phyloP scores from a whole-genome alignment of 1,140 invertebrate species.

The Homalodisca vitripennis region DNA sequence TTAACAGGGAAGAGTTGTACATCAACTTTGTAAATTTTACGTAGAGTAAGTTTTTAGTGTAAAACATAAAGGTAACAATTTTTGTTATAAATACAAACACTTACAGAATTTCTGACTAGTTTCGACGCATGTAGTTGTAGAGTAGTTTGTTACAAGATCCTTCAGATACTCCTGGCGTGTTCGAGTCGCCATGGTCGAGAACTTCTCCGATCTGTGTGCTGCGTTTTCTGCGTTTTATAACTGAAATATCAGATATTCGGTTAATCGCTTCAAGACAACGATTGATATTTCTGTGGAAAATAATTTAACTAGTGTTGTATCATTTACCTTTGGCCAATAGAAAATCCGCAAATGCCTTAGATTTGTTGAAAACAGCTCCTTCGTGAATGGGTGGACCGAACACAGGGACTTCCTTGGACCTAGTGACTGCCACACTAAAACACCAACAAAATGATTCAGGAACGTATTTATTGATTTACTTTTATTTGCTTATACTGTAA shows the following conservation, averaged over 20 bases:
- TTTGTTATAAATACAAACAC: too few relatives aligned
- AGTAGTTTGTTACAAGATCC: conserved; percentile 84
- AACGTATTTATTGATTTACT: too few relatives aligned
- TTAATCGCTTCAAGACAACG: too few relatives aligned
- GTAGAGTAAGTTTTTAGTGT: too few relatives aligned
- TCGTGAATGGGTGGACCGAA: conserved; percentile 93
- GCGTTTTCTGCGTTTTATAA: conserved; percentile 98
- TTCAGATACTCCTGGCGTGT: conserved; percentile 96
- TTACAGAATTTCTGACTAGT: conserved; percentile 88
- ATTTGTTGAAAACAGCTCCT: conserved; percentile 81
- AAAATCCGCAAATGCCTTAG: conserved; percentile 89
- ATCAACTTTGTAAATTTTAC: too few relatives aligned
- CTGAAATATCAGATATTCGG: too few relatives aligned
- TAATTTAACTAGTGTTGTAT: too few relatives aligned
- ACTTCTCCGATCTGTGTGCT: conserved; percentile 93
- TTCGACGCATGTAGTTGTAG: conserved; percentile 77
- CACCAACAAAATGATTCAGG: too few relatives aligned
- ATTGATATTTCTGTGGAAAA: too few relatives aligned
- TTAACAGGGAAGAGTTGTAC: too few relatives aligned
- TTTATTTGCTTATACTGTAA: too few relatives aligned
- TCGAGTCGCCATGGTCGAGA: conserved; percentile 94
- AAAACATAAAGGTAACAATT: too few relatives aligned
- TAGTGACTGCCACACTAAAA: conserved; percentile 80
- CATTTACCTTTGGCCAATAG: conserved; percentile 89
- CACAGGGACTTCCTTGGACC: conserved; percentile 93